These are phyloP conservation scores for Pristionchus japonicus DNA, from an alignment of 2,888 invertebrate genomes.

Conservation along the genomic window DNA sequence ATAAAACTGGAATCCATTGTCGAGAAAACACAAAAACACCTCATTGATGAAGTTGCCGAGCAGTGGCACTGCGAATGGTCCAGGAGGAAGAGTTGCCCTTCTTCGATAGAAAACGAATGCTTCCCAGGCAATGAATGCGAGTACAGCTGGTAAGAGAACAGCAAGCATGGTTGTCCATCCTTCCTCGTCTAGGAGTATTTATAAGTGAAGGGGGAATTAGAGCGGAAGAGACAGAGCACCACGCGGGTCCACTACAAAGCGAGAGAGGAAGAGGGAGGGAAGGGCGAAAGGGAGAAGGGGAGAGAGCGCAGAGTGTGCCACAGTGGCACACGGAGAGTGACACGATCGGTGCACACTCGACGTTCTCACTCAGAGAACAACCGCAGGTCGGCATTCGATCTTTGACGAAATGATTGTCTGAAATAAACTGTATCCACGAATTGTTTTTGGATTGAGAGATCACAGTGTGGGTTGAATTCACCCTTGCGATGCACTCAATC, in stretches of 20 bases:
- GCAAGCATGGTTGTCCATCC: neutral
- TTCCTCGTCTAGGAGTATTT: neutral
- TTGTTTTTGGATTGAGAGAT: no score
- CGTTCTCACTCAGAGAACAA: neutral
- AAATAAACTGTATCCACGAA: no score
- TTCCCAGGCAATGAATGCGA: neutral
- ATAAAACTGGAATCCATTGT: neutral
- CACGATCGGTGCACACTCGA: neutral
- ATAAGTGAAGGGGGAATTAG: neutral
- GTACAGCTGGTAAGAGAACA: neutral
- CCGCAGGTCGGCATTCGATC: no score
- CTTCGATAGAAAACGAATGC: neutral
- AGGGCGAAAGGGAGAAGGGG: neutral
- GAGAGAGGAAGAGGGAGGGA: neutral
- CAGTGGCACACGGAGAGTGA: neutral
- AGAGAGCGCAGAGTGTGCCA: neutral
- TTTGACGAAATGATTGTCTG: neutral
- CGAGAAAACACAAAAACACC: neutral
- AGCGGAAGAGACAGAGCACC: neutral
- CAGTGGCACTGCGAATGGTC: constrained; percentile 7
- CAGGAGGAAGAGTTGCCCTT: neutral
- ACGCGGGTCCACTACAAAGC: neutral
- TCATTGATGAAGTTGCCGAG: constrained; percentile 25
- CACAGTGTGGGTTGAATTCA: neutral
- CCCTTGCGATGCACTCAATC: neutral